A percentile compares a stretch with the other conserved stretches of the same genome.
phyloP scores from a whole-genome alignment of 2,888 invertebrate genomes.

The Petrolisthes manimaculis region DNA sequence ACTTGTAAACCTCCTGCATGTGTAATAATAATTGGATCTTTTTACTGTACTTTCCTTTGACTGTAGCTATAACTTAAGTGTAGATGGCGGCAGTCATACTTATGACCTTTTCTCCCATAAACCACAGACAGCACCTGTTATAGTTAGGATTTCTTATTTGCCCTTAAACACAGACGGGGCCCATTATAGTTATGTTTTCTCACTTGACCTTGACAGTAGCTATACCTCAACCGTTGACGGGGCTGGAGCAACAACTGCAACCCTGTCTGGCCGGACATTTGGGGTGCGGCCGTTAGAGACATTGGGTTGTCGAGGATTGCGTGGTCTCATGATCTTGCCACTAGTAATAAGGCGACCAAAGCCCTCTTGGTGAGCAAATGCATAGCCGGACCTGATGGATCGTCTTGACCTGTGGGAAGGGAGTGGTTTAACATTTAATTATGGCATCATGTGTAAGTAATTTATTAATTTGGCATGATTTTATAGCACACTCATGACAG shows the following conservation, averaged over 20 bases:
- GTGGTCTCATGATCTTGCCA: slow-evolving; percentile 88
- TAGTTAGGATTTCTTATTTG: neutral
- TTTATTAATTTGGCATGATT: too few species aligned
- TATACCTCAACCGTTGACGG: slow-evolving; percentile 56
- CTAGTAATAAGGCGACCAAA: slow-evolving; percentile 97
- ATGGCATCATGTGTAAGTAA: too few species aligned
- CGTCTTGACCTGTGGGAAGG: slow-evolving; percentile 74
- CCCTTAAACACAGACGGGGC: neutral
- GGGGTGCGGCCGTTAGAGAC: slow-evolving; percentile 41
- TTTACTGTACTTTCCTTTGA: too few species aligned
- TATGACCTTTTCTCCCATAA: too few species aligned
- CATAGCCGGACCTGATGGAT: slow-evolving; percentile 95
- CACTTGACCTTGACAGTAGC: neutral
- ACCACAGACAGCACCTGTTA: too few species aligned
- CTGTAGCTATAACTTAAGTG: too few species aligned
- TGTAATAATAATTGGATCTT: too few species aligned
- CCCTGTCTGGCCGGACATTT: slow-evolving; percentile 17
- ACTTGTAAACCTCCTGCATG: too few species aligned
- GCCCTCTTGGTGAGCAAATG: slow-evolving; percentile 98
- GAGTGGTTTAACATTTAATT: neutral
- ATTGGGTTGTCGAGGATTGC: slow-evolving; percentile 44
- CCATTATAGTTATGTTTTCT: neutral
- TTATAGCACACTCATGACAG: too few species aligned
- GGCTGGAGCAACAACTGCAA: slow-evolving; percentile 25
- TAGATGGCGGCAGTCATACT: too few species aligned